Percentiles rank a stretch among this genome's conserved stretches.
These are phyloP conservation scores for Amiota communis DNA, from an alignment of 2,888 invertebrate species.

Conservation along the genomic window DNA sequence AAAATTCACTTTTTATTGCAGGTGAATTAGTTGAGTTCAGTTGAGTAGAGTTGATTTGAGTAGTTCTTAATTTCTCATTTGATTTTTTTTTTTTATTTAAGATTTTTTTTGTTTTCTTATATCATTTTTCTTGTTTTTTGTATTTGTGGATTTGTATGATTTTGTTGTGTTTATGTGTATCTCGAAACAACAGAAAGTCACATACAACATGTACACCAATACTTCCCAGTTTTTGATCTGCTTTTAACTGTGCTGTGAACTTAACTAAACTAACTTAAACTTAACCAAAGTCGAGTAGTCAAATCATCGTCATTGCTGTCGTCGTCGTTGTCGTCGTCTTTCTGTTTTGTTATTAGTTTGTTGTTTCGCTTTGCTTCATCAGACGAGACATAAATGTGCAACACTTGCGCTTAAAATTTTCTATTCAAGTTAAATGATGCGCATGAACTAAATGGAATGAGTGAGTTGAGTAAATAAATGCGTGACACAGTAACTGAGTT, in stretches of 20 bases:
- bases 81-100: conserved; percentile 5
- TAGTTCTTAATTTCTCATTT: neutral
- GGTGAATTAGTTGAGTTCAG: neutral
- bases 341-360: neutral
- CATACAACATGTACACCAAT: conserved; percentile 19
- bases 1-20: neutral
- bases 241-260: neutral
- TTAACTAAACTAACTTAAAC: too few relatives aligned
- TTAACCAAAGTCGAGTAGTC: neutral
- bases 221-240: conserved; percentile 23
- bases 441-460: neutral
- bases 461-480: neutral
- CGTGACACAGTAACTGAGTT: conserved; percentile 30
- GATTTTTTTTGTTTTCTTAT: neutral
- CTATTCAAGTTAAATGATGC: conserved; percentile 18
- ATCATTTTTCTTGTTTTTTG: conserved; percentile 7
- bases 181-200: conserved; percentile 20
- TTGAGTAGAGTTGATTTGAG: too few relatives aligned
- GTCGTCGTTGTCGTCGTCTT: neutral
- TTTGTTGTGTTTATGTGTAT: neutral
- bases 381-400: conserved; percentile 13
- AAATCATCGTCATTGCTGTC: neutral
- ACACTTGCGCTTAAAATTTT: conserved; percentile 12
- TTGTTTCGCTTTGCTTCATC: neutral
- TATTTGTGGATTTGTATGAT: conserved; percentile 1